phyloP scores from a whole-genome alignment of 2,888 invertebrate species.

The Eudasyphora cyanicolor region DNA sequence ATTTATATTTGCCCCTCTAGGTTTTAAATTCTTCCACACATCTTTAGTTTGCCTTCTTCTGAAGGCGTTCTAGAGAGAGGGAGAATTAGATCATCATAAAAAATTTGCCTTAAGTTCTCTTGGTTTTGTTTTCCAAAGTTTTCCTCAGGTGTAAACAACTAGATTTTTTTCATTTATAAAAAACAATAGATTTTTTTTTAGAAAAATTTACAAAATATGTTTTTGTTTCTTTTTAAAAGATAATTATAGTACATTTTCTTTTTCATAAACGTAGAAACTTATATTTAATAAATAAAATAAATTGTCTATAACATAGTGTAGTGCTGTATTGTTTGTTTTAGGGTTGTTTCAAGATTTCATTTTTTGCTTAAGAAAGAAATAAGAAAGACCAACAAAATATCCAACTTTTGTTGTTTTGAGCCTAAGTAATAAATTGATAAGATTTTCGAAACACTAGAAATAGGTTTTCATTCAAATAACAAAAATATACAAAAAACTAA shows the following conservation, averaged over 20 bases:
- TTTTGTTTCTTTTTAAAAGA: constrained; percentile 53
- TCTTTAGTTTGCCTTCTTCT: background rate
- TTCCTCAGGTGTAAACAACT: constrained; percentile 50
- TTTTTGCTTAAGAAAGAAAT: constrained; percentile 45
- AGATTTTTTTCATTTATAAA: constrained; percentile 40
- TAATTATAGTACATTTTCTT: constrained; percentile 62
- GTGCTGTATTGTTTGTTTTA: constrained; percentile 24
- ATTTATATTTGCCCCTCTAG: background rate
- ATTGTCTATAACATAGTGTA: constrained; percentile 52
- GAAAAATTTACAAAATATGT: constrained; percentile 64
- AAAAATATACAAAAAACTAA: constrained; percentile 34
- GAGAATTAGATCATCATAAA: constrained; percentile 8
- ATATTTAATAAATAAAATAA: constrained; percentile 43
- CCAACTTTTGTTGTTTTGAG: constrained; percentile 51
- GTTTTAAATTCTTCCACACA: background rate
- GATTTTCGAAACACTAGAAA: constrained; percentile 41
- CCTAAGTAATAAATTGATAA: constrained; percentile 57
- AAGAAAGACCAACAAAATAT: constrained; percentile 33
- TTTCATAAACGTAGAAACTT: constrained; percentile 55
- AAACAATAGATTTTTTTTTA: constrained; percentile 51
- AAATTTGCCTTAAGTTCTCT: constrained; percentile 50
- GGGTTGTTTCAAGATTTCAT: background rate
- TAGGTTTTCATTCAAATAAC: constrained; percentile 38
- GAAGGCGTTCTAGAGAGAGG: constrained; percentile 2
- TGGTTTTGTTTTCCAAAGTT: constrained; percentile 4